Conservation (phyloP, 2,797 vertebrate species). For the Hippopotamyrus pictus region DNA sequence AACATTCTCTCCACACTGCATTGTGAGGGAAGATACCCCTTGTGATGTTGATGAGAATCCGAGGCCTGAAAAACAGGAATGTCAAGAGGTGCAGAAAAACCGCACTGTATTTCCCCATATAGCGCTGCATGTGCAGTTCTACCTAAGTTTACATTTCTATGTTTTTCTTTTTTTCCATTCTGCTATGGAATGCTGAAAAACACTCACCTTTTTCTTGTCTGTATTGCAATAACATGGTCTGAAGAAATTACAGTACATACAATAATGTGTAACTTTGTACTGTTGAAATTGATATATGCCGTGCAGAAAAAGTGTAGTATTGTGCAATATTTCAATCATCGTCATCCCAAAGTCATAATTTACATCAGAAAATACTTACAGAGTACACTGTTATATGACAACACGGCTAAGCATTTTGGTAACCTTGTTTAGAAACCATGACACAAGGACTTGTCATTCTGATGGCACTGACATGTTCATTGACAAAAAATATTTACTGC, state of each 20-base stretch:
- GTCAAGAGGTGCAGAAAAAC: neutral
- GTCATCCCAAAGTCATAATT: neutral
- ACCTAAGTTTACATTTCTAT: neutral
- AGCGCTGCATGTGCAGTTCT: neutral
- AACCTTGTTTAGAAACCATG: neutral
- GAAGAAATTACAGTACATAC: neutral
- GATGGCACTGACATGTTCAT: neutral
- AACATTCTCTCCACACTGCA: neutral
- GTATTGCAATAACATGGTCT: neutral
- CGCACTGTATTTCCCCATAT: neutral
- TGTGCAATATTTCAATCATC: neutral
- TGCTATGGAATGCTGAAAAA: neutral
- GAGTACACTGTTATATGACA: neutral
- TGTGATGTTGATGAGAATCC: neutral
- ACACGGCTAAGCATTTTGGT: neutral
- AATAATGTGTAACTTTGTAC: neutral
- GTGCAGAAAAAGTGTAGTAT: neutral
- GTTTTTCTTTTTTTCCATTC: neutral
- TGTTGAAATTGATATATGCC: neutral
- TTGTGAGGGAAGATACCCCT: neutral
- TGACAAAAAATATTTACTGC: neutral
- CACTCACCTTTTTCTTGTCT: neutral
- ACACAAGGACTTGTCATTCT: neutral
- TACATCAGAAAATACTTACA: neutral
- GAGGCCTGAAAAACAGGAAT: neutral